These are phyloP conservation scores for Zygogramma bicolorata DNA, from an alignment of 2,888 invertebrate species.

Conservation along the genomic window DNA sequence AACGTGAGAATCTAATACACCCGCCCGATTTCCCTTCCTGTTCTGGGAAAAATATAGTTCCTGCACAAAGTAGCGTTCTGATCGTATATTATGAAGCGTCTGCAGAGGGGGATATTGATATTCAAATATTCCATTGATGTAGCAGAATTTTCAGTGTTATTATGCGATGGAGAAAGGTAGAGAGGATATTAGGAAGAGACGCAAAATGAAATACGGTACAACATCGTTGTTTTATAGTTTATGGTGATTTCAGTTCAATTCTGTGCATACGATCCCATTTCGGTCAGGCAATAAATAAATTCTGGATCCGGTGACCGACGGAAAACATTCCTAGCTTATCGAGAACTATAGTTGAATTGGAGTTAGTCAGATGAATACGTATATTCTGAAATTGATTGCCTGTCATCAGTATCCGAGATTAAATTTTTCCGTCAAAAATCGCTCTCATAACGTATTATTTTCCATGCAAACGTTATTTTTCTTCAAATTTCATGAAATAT, in stretches of 20 bases:
- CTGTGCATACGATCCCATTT: too few relatives aligned
- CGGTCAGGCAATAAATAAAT: too few relatives aligned
- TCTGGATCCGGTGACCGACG: too few relatives aligned
- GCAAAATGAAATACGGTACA: background rate
- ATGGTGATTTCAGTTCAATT: background rate
- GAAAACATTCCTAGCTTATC: too few relatives aligned
- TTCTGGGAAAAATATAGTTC: background rate
- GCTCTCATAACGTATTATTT: too few relatives aligned
- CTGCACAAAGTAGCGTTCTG: constrained; percentile 2
- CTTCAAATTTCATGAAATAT: too few relatives aligned
- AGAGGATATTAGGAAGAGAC: background rate
- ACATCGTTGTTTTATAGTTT: background rate
- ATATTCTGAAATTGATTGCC: too few relatives aligned
- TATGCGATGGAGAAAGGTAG: background rate
- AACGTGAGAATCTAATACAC: background rate
- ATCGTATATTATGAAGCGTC: background rate
- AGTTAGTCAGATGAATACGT: too few relatives aligned
- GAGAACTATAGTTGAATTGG: too few relatives aligned
- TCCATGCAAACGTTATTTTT: too few relatives aligned
- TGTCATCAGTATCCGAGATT: too few relatives aligned
- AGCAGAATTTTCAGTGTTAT: constrained; percentile 1
- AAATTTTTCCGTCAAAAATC: too few relatives aligned
- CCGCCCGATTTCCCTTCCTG: background rate
- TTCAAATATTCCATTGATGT: constrained; percentile 6
- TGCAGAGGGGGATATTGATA: background rate